These are phyloP conservation scores for Cygnus buccinator DNA, from an alignment of 2,113 vertebrate genomes.

Conservation along the genomic window DNA sequence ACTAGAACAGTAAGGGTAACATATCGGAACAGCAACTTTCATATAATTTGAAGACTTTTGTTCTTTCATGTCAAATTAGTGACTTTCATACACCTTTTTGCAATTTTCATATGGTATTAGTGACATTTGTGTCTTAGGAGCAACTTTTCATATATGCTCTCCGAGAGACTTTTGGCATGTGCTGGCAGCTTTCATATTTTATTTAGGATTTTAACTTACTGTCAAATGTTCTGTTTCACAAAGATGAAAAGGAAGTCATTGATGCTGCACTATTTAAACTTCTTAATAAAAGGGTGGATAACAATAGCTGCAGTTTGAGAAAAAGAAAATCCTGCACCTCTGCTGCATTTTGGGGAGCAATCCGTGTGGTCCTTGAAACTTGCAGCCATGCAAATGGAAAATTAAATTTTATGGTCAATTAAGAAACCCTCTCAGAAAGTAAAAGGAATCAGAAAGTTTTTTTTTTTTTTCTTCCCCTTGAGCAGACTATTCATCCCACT, in stretches of 20 bases:
- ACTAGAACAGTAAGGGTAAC: conserved; percentile 48
- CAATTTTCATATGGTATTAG: conserved; percentile 67
- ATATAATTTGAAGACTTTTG: conserved; percentile 68
- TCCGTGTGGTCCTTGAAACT: not conserved
- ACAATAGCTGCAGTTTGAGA: not conserved
- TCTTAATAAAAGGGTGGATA: conserved; percentile 20
- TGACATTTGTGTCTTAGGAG: conserved; percentile 28
- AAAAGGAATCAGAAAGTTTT: conserved; percentile 58
- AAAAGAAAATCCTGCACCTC: not conserved
- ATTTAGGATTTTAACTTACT: conserved; percentile 59
- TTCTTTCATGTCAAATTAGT: conserved; percentile 69
- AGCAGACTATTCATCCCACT: conserved; percentile 64
- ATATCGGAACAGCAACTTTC: conserved; percentile 29
- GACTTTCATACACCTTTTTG: conserved; percentile 67
- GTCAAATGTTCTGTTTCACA: conserved; percentile 36
- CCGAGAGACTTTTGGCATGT: not conserved
- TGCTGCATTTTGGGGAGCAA: not conserved
- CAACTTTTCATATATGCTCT: conserved; percentile 30
- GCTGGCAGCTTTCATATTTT: conserved; percentile 61
- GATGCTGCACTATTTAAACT: conserved; percentile 23
- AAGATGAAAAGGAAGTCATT: conserved; percentile 53
- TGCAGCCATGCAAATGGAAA: not conserved
- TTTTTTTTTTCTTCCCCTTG: conserved; percentile 53
- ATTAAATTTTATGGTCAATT: conserved; percentile 48
- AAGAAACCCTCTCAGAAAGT: conserved; percentile 36